A percentile compares a stretch with the other conserved stretches of the same genome.
phyloP scores from a whole-genome alignment of 2,113 vertebrate species.

The Campylomormyrus tamandua region DNA sequence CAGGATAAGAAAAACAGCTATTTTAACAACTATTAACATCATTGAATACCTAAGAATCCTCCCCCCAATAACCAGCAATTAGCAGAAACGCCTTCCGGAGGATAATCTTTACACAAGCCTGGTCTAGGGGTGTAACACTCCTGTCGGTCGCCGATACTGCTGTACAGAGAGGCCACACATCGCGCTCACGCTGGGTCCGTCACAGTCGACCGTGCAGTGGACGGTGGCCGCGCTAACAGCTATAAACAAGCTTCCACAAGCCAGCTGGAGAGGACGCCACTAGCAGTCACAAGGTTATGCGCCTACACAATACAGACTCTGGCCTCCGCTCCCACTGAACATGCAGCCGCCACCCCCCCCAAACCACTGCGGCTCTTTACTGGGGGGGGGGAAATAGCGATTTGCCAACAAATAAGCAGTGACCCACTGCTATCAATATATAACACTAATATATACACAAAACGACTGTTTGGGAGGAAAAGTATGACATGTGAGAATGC shows the following conservation, averaged over 20 bases:
- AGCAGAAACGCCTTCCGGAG: not conserved
- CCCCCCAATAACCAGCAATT: not conserved
- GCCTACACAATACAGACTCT: not conserved
- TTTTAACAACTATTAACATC: not conserved
- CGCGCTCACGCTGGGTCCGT: not conserved
- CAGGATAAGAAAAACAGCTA: not conserved
- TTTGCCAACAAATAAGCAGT: not conserved
- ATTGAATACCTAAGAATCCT: not conserved
- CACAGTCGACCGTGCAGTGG: not conserved
- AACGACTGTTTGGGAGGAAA: not conserved
- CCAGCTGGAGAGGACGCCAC: not conserved
- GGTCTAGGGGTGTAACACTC: not conserved
- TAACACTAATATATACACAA: not conserved
- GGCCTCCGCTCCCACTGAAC: not conserved
- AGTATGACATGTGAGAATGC: not conserved
- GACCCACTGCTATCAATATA: not conserved
- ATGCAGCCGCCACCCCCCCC: not conserved
- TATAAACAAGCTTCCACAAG: not conserved
- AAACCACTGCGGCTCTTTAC: not conserved
- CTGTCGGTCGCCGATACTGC: not conserved
- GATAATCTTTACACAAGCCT: not conserved
- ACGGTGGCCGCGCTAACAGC: not conserved
- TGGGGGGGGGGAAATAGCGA: not conserved
- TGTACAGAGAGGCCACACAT: not conserved
- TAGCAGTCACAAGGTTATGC: not conserved